phyloP scores from a whole-genome alignment of 2,113 vertebrate genomes.

The Nerophis lumbriciformis region DNA sequence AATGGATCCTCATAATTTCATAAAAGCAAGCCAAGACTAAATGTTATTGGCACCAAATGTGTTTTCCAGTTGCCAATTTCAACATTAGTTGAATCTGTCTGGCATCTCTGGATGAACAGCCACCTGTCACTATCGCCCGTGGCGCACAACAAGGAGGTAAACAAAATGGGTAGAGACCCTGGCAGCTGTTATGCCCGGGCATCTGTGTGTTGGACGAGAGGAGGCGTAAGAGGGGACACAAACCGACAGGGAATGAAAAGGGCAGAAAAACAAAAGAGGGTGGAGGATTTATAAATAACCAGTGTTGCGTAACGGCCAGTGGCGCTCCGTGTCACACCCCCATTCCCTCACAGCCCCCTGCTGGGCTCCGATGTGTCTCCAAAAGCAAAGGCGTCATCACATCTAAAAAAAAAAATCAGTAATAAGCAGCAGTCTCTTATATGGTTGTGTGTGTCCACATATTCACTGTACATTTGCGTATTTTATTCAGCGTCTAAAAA shows the following conservation, averaged over 20 bases:
- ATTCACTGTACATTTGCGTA: conserved; percentile 12
- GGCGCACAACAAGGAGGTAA: conserved; percentile 38
- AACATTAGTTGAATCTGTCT: conserved; percentile 5
- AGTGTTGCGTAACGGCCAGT: conserved; percentile 62
- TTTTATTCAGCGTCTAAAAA: conserved; percentile 1
- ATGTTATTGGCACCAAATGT: background rate
- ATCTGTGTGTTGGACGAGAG: conserved; percentile 24
- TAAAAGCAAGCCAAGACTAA: too few relatives aligned
- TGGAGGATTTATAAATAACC: conserved; percentile 72
- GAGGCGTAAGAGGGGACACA: conserved; percentile 4
- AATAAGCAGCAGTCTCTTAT: conserved; percentile 24
- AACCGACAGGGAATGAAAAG: conserved; percentile 14
- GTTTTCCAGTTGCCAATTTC: background rate
- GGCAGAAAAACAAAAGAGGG: conserved; percentile 24
- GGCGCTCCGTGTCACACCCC: conserved; percentile 27
- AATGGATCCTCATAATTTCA: too few relatives aligned
- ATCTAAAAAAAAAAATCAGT: conserved; percentile 37
- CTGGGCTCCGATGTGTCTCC: conserved; percentile 60
- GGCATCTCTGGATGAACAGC: conserved; percentile 32
- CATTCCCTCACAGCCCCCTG: conserved; percentile 8
- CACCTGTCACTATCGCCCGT: conserved; percentile 53
- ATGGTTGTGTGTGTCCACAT: conserved; percentile 49
- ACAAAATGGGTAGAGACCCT: conserved; percentile 36
- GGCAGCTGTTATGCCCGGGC: conserved; percentile 34
- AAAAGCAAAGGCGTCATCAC: conserved; percentile 22